Conservation (phyloP, 2,888 invertebrate species). For the Pammene fasciana region DNA sequence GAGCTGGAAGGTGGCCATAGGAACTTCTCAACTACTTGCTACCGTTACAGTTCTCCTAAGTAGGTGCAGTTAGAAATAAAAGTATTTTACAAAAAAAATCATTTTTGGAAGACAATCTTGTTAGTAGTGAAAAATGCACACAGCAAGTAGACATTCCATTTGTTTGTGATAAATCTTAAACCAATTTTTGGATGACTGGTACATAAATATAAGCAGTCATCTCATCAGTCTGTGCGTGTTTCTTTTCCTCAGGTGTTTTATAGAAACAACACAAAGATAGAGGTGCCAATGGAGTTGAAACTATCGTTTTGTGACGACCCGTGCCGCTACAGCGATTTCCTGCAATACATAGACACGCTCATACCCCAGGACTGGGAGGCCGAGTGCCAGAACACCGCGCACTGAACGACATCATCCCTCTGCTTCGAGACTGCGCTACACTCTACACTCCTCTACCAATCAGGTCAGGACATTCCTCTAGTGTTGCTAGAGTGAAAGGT, state of each 20-base stretch:
- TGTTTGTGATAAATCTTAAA: too few relatives aligned
- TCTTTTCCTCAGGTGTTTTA: conserved; percentile 83
- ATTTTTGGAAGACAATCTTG: too few relatives aligned
- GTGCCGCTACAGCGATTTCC: conserved; percentile 84
- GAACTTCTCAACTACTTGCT: too few relatives aligned
- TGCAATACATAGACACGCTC: conserved; percentile 77
- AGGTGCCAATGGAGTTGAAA: conserved; percentile 81
- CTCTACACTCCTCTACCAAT: not conserved
- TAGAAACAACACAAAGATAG: conserved; percentile 84
- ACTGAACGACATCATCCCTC: conserved; percentile 25
- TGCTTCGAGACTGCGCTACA: not conserved
- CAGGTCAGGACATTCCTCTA: not conserved
- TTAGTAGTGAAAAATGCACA: too few relatives aligned
- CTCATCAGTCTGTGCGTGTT: not conserved
- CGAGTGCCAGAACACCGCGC: conserved; percentile 81
- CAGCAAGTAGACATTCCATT: too few relatives aligned
- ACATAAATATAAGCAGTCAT: too few relatives aligned
- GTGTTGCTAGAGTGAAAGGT: not conserved
- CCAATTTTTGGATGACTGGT: too few relatives aligned
- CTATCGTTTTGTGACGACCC: conserved; percentile 86
- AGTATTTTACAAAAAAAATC: too few relatives aligned
- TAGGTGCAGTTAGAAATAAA: too few relatives aligned
- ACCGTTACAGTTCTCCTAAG: too few relatives aligned
- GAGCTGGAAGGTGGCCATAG: too few relatives aligned
- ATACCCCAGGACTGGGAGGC: conserved; percentile 86